phyloP scores from a whole-genome alignment of 2,113 vertebrate species.

The Polyodon spathula region DNA sequence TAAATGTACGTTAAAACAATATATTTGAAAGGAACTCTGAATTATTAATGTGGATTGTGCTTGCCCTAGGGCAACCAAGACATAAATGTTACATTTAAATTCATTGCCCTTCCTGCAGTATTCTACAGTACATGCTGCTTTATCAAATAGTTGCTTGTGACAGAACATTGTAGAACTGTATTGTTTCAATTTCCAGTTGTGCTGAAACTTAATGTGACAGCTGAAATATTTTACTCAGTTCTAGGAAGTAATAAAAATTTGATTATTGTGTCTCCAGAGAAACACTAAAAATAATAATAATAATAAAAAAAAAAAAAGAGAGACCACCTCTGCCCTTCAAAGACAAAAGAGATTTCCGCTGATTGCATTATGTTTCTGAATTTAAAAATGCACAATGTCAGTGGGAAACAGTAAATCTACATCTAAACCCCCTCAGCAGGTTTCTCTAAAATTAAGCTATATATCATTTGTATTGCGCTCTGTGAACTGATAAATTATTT shows the following conservation, averaged over 20 bases:
- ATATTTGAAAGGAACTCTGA: constrained; percentile 60
- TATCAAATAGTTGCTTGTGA: constrained; percentile 26
- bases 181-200: constrained; percentile 26
- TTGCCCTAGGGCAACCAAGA: constrained; percentile 40
- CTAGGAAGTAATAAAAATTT: not conserved
- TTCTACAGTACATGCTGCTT: constrained; percentile 20
- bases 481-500: not conserved
- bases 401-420: not conserved
- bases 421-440: not conserved
- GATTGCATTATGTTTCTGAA: not conserved
- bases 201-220: constrained; percentile 14
- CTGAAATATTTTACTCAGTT: constrained; percentile 22
- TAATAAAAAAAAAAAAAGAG: not conserved
- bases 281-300: not conserved
- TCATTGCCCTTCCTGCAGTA: constrained; percentile 38
- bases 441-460: not conserved
- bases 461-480: not conserved
- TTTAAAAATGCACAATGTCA: not conserved
- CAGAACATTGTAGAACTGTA: constrained; percentile 21
- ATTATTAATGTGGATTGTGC: constrained; percentile 61
- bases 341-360: not conserved
- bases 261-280: not conserved
- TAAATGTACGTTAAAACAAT: constrained; percentile 61
- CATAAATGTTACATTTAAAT: constrained; percentile 59
- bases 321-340: too few relatives aligned